These are phyloP conservation scores for Oostethus manadensis DNA, from an alignment of 2,113 vertebrate genomes.

Conservation along the genomic window DNA sequence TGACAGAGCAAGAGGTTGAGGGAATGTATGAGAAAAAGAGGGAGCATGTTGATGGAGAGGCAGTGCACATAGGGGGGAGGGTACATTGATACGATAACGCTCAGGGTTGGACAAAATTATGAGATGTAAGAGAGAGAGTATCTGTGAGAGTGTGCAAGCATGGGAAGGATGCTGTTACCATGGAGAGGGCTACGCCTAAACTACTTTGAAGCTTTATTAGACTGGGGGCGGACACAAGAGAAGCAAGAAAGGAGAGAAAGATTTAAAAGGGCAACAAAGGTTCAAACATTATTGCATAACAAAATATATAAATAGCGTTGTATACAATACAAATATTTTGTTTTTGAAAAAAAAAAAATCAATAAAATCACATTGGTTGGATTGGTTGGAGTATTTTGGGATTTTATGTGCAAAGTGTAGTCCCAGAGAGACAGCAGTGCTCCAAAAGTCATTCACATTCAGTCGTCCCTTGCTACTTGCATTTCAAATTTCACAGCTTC, in stretches of 20 bases:
- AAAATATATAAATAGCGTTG: background rate
- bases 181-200: slow-evolving; percentile 57
- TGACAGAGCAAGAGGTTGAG: slow-evolving; percentile 38
- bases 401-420: too few relatives aligned
- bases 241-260: slow-evolving; percentile 16
- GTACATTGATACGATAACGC: slow-evolving; percentile 32
- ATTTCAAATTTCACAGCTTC: too few relatives aligned
- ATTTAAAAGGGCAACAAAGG: background rate
- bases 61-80: slow-evolving; percentile 47
- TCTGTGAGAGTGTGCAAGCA: slow-evolving; percentile 16
- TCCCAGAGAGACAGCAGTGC: too few relatives aligned
- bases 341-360: too few relatives aligned
- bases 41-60: slow-evolving; percentile 16
- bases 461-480: too few relatives aligned
- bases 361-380: background rate
- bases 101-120: slow-evolving; percentile 43
- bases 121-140: slow-evolving; percentile 34
- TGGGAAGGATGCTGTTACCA: slow-evolving; percentile 57
- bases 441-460: too few relatives aligned
- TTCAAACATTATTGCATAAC: background rate
- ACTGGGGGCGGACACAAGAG: slow-evolving; percentile 10
- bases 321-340: too few relatives aligned
- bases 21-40: slow-evolving; percentile 8
- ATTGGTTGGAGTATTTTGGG: background rate
- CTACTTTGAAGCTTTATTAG: slow-evolving; percentile 33